Evolutionary conservation across 1,140 invertebrate species (phyloP), one percentile per base, ranked within the genome.

Genomic region (Cylas formicarius): DNA sequence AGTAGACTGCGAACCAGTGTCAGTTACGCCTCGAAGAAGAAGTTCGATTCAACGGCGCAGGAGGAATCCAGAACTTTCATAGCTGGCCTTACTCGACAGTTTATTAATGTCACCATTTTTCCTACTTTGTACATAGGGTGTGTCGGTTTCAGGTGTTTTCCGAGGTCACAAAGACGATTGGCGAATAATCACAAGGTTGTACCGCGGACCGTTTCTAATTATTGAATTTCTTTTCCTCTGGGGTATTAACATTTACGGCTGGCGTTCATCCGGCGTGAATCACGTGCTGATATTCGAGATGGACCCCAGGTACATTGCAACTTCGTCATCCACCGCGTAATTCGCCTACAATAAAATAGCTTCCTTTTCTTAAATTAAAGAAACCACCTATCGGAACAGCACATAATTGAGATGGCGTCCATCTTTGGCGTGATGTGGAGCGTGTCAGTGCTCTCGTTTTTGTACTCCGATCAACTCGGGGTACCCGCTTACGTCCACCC

Each of bases 271-370:
- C 0, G 95, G 96, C 8, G 95, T 99, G 3, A 99, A 99, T 74
- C 97, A 99, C 67, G 96, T 99, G 0, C 75, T 99, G 0, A 99
- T 99, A 53, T 99, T 99, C 66, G 96, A 99, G 67, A 71, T 99
- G 32, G 94, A 99, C 71, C 97, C 96, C 0, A 72, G 97, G 38
- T n/a, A n/a, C n/a, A n/a, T n/a, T n/a, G n/a, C n/a, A n/a, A n/a
- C n/a, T n/a, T n/a, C n/a, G n/a, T n/a, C n/a, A n/a, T n/a, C n/a
- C n/a, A n/a, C n/a, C n/a, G n/a, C n/a, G n/a, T n/a, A n/a, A n/a
- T n/a, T n/a, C n/a, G n/a, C n/a, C n/a, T n/a, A n/a, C n/a, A n/a
- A n/a, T n/a, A n/a, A n/a, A n/a, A n/a, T n/a, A n/a, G n/a, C n/a
- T n/a, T n/a, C n/a, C n/a, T n/a, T n/a, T n/a, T n/a, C n/a, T n/a